phyloP scores from a whole-genome alignment of 1,140 invertebrate species.

The Zaprionus camerounensis region DNA sequence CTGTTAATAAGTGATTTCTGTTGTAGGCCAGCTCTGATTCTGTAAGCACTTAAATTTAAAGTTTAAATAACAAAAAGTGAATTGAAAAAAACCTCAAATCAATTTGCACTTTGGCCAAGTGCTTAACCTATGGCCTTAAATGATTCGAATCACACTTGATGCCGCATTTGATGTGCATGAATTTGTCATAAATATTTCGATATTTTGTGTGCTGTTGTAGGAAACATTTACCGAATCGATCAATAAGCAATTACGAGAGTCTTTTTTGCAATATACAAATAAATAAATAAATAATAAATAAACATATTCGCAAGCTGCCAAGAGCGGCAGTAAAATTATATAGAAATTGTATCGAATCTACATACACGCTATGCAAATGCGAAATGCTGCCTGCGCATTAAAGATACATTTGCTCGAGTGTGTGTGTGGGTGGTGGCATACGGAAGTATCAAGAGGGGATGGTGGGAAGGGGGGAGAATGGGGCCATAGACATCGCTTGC shows the following conservation, averaged over 20 bases:
- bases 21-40: neutral
- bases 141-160: conserved; percentile 39
- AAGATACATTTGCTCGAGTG: conserved; percentile 62
- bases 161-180: conserved; percentile 31
- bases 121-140: conserved; percentile 20
- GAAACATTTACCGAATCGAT: conserved; percentile 68
- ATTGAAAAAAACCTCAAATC: conserved; percentile 14
- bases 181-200: conserved; percentile 58
- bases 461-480: conserved; percentile 3
- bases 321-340: conserved; percentile 40
- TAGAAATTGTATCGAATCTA: conserved; percentile 51
- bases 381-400: conserved; percentile 58
- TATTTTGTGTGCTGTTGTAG: conserved; percentile 32
- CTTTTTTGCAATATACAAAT: conserved; percentile 25
- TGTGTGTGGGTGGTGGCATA: neutral
- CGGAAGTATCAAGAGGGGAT: neutral
- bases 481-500: conserved; percentile 5
- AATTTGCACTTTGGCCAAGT: conserved; percentile 40
- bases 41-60: neutral
- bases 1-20: conserved; percentile 46
- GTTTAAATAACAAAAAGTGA: neutral
- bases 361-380: conserved; percentile 40
- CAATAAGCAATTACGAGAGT: conserved; percentile 69
- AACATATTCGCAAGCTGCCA: conserved; percentile 41
- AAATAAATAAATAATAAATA: conserved; percentile 45